phyloP scores from a whole-genome alignment of 2,888 invertebrate genomes.

The Drosophila limbata region DNA sequence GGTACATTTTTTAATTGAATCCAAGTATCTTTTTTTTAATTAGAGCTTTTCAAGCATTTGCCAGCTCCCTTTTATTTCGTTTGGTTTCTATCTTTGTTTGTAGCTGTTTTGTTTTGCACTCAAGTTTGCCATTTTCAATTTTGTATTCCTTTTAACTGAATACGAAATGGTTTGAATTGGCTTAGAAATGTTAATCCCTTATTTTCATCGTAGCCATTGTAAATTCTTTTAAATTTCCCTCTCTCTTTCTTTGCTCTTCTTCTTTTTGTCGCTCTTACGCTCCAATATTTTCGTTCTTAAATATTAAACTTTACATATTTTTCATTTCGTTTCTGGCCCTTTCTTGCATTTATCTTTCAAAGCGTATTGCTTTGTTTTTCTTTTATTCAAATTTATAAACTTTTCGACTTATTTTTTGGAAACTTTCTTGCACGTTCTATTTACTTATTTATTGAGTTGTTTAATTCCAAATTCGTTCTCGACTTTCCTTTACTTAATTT shows the following conservation, averaged over 20 bases:
- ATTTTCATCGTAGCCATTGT: neutral
- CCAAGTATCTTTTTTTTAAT: constrained; percentile 23
- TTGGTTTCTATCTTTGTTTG: constrained; percentile 1
- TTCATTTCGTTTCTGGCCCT: neutral
- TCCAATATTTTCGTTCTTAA: neutral
- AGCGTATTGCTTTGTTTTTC: neutral
- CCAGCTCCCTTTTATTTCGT: constrained; percentile 1
- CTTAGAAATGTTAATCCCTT: constrained; percentile 11
- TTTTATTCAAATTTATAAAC: neutral
- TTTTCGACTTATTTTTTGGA: neutral
- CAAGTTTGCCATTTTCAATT: constrained; percentile 30
- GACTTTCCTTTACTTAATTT: neutral
- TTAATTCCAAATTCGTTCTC: neutral
- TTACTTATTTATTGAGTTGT: neutral
- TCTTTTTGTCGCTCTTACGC: neutral
- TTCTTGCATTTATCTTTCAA: neutral
- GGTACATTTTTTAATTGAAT: constrained; percentile 23
- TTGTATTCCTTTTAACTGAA: constrained; percentile 14
- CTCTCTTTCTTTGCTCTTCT: neutral
- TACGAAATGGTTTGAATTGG: constrained; percentile 19
- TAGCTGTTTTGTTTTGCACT: constrained; percentile 20
- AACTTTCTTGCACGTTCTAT: neutral
- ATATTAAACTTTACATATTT: neutral
- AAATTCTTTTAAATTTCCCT: constrained; percentile 14
- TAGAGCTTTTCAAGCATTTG: constrained; percentile 16